Percentiles rank a stretch among this genome's conserved stretches.
Conservation (phyloP, 2,797 vertebrate species). For the Buceros bicornis region DNA sequence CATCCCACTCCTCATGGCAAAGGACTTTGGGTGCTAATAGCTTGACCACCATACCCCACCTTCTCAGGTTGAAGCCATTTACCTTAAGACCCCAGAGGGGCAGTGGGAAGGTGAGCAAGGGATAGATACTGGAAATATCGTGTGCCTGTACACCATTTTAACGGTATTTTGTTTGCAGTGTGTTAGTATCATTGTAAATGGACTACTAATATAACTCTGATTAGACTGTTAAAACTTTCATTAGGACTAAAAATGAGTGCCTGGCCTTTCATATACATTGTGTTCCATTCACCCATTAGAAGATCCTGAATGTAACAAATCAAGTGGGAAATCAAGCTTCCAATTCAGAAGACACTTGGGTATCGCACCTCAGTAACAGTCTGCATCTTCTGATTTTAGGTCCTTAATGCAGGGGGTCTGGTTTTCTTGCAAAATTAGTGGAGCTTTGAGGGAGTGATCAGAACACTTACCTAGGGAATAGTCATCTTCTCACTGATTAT, state of each 20-base stretch:
- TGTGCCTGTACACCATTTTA: background rate
- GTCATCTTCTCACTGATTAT: background rate
- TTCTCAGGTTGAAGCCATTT: background rate
- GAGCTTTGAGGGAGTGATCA: background rate
- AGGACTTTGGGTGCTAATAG: background rate
- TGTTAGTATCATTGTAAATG: background rate
- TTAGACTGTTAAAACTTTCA: background rate
- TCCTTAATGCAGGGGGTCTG: background rate
- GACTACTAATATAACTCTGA: background rate
- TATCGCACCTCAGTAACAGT: background rate
- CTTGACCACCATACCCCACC: rapidly evolving
- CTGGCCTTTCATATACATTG: background rate
- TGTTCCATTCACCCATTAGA: background rate
- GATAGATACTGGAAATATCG: background rate
- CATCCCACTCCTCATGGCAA: background rate
- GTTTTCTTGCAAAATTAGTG: background rate
- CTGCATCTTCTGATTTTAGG: background rate
- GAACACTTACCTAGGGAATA: background rate
- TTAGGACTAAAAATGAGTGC: background rate
- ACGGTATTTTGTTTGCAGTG: background rate
- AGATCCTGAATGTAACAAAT: background rate
- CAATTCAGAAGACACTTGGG: background rate
- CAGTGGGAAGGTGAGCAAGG: background rate
- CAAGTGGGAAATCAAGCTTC: background rate
- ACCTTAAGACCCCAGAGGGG: background rate